A percentile compares a stretch with the other conserved stretches of the same genome.
Evolutionary conservation across 2,113 vertebrate genomes (phyloP).

Genomic region (Protomyctophum bolini): DNA sequence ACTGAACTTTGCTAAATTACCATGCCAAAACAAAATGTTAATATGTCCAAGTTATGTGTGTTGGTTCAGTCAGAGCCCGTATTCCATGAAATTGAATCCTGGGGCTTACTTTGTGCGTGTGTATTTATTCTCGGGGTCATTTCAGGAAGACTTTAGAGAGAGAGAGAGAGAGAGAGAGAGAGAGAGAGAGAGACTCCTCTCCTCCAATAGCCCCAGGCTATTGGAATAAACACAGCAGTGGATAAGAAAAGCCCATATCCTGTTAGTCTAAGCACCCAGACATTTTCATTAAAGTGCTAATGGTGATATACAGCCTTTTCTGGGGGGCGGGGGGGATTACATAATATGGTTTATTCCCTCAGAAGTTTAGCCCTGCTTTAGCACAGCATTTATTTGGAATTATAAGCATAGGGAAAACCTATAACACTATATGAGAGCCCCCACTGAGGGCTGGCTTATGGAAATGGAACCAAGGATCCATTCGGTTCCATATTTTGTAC

Average conservation of each 20-base stretch:
- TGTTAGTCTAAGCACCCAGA: conserved; percentile 34
- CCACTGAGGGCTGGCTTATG: too few relatives aligned
- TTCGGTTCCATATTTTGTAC: too few relatives aligned
- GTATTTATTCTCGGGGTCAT: conserved; percentile 69
- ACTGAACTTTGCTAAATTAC: too few relatives aligned
- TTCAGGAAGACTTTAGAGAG: conserved; percentile 36
- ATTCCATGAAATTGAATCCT: conserved; percentile 23
- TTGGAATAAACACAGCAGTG: conserved; percentile 56
- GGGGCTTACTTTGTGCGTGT: conserved; percentile 34
- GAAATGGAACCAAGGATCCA: too few relatives aligned
- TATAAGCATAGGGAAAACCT: not conserved
- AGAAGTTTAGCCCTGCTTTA: not conserved
- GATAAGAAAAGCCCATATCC: conserved; percentile 55
- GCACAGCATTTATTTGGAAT: not conserved
- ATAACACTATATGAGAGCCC: not conserved
- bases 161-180: too few relatives aligned
- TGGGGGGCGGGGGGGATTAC: not conserved
- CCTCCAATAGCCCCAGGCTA: conserved; percentile 47
- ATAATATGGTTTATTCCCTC: conserved; percentile 8
- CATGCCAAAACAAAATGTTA: too few relatives aligned
- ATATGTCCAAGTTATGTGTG: not conserved
- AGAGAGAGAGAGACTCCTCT: too few relatives aligned
- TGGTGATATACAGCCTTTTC: conserved; percentile 33
- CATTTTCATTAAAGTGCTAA: conserved; percentile 49
- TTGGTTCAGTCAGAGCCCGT: conserved; percentile 12